Conservation (phyloP, 2,797 vertebrate species). For the Rhinella marina region DNA sequence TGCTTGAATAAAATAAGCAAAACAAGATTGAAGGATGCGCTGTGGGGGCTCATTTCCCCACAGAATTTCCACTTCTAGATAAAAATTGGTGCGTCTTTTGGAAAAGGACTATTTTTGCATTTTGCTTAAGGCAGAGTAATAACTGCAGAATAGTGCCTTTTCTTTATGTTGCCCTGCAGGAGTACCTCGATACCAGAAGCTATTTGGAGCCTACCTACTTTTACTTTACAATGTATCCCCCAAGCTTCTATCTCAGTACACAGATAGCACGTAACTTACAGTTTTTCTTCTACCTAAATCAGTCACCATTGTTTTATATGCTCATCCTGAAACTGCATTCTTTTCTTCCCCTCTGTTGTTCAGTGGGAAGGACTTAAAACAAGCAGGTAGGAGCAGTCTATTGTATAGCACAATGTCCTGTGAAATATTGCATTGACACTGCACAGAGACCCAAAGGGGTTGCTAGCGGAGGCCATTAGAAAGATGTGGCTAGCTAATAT, state of each 20-base stretch:
- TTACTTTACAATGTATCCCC: background rate
- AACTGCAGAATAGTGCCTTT: background rate
- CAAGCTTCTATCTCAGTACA: background rate
- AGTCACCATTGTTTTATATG: background rate
- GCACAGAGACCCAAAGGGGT: too few relatives aligned
- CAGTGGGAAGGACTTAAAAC: background rate
- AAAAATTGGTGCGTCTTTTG: background rate
- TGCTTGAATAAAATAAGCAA: conserved; percentile 7
- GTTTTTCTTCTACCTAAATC: background rate
- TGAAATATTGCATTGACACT: too few relatives aligned
- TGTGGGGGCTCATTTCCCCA: background rate
- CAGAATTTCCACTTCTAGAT: background rate
- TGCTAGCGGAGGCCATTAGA: too few relatives aligned
- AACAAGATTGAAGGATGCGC: background rate
- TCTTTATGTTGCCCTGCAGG: conserved; percentile 8
- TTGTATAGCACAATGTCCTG: too few relatives aligned
- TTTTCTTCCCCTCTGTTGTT: background rate
- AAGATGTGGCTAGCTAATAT: too few relatives aligned
- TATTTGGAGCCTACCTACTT: background rate
- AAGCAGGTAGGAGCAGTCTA: too few relatives aligned
- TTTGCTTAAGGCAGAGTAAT: background rate
- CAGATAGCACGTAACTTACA: background rate
- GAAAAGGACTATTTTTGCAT: background rate
- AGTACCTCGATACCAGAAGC: background rate
- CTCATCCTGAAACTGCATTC: background rate